Evolutionary conservation across 2,113 vertebrate genomes (phyloP), one percentile per base, ranked within the genome.

Genomic region (Hydropotes inermis): DNA sequence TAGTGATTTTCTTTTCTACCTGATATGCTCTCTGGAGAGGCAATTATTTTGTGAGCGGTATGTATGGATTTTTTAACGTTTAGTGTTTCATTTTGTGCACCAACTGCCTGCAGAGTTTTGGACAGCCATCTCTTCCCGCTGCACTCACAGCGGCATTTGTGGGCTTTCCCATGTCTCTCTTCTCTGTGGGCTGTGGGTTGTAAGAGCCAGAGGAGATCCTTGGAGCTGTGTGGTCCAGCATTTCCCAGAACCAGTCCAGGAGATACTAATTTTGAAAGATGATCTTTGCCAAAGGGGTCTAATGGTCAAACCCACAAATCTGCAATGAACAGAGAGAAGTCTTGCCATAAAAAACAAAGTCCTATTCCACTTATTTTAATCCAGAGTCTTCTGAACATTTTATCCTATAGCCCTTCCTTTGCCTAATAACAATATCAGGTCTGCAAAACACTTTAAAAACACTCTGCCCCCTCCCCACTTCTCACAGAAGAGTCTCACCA

Each of bases 101-200:
- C 14, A 3, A 25, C 43, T 85, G 19, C 39, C 28, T 1, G 7
- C 58, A 27, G 83, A 15, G 30, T 39, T 33, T 19, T 3, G 43
- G 50, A 74, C 15, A 39, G 50, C 60, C 39, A 1, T 12, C 78
- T 61, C 45, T 8, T 30, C 23, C 87, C 7, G 23, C 11, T 19
- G 28, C 12, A 6, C 7, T 3, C 0, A 21, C 0, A 0, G 76
- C 15, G 3, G 12, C 58, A 1, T 57, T 15, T 12, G 50, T 33
- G 9, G 14, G 10, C 16, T 45, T 58, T 36, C 36, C 23, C 45
- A 8, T 13, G n/a, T 79, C 10, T n/a, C 12, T 9, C 19, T 11
- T 27, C 82, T 14, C 3, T 21, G 33, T 45, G 7, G 7, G 50
- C 25, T 12, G 9, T 2, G 17, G 30, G 27, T 8, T 28, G 5